Evolutionary conservation across 2,888 invertebrate genomes (phyloP), one percentile per base, ranked within the genome.

Genomic region (Diadegma fenestrale): DNA sequence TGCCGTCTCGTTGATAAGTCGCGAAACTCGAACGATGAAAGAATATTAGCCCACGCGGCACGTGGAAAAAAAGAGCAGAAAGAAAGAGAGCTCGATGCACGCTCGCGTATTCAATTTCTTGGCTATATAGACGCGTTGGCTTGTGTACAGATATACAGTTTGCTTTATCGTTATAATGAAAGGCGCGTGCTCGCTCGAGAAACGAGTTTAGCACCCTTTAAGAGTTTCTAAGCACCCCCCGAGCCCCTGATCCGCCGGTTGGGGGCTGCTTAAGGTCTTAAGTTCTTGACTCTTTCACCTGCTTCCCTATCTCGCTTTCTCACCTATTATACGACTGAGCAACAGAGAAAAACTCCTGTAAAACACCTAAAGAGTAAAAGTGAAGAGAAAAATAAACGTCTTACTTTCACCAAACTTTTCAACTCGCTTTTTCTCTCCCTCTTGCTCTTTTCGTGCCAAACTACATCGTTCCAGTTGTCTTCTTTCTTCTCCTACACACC

Each of bases 201-300:
- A 92, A 91, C 91, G 87, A 90, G 91, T 91, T 91, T 90, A 90
- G 89, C 89, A 87, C 89, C 90, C 89, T 89, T 88, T 88, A 89
- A 90, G 89, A 90, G 88, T 89, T 91, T 88, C 88, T 87, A 88
- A 89, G 88, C 88, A 88, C 82, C 86, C 86, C 82, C 77, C 51
- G 80, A 83, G 81, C 85, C 45, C 66, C 54, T 48, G 41, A 75
- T 73, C 33, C 58, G 45, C 72, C 68, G 78, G 82, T 68, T 80
- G 86, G 79, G 80, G 76, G 82, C 76, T 84, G 86, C 84, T 80
- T 84, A 80, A 90, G 90, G 90, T 91, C 90, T 91, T 90, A 90
- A 92, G 90, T 91, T 91, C 89, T 89, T 89, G 90, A 92, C 91
- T 90, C 86, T 87, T 88, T 90, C 92, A 91, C 92, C 92, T 91